Conservation (phyloP, 1,140 invertebrate genomes). For the Asbolus verrucosus region DNA sequence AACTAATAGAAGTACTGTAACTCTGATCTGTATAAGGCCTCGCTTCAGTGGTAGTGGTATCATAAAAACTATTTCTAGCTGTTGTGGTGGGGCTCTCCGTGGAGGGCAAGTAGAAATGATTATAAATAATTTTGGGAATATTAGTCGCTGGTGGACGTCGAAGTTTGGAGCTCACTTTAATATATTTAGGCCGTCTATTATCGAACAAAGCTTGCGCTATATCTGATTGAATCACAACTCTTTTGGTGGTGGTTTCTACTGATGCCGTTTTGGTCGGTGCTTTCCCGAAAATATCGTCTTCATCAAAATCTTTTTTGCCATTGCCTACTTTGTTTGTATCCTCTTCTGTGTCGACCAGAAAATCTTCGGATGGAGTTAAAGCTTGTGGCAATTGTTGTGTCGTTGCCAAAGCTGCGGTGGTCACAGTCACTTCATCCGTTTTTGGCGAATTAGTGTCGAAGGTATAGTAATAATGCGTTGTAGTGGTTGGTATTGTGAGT, state of each 20-base stretch:
- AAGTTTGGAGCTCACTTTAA: constrained; percentile 30
- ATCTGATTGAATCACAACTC: constrained; percentile 47
- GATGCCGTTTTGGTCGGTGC: neutral
- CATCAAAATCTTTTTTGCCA: constrained; percentile 34
- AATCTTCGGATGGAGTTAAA: constrained; percentile 18
- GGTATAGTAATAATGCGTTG: neutral
- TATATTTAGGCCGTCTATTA: constrained; percentile 16
- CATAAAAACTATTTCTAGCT: constrained; percentile 11
- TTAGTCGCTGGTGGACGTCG: constrained; percentile 25
- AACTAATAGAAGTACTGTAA: constrained; percentile 63
- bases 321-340: constrained; percentile 37
- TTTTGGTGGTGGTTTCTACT: constrained; percentile 30
- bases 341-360: constrained; percentile 13
- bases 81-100: constrained; percentile 46
- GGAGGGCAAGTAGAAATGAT: constrained; percentile 57
- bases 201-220: constrained; percentile 50
- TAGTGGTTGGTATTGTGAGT: constrained; percentile 23
- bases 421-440: neutral
- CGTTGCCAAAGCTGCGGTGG: too few species aligned
- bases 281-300: constrained; percentile 56
- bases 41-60: constrained; percentile 31
- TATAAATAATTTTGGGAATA: constrained; percentile 58
- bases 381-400: too few species aligned
- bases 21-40: constrained; percentile 62
- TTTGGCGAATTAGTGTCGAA: neutral